A percentile compares a stretch with the other conserved stretches of the same genome.
Evolutionary conservation across 2,888 invertebrate species (phyloP).

Genomic region (Cosmia pyralina): DNA sequence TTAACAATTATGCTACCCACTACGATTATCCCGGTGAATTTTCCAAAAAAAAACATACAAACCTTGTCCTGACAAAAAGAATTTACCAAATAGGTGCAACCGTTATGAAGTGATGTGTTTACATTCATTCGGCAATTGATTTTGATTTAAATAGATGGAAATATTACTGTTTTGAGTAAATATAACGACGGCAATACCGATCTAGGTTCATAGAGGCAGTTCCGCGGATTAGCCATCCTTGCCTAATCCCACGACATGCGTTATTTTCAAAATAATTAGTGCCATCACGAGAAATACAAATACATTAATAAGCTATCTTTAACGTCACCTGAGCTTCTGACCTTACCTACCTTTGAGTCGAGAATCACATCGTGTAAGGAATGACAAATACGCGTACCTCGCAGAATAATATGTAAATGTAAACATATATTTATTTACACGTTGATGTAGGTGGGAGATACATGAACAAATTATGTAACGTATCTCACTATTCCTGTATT

Average conservation of each 20-base stretch:
- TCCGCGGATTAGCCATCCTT: background rate
- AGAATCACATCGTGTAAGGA: constrained; percentile 52
- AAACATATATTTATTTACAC: constrained; percentile 56
- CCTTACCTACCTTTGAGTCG: constrained; percentile 6
- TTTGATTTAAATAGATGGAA: background rate
- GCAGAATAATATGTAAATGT: constrained; percentile 55
- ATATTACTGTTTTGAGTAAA: background rate
- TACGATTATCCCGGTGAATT: no score
- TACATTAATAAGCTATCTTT: background rate
- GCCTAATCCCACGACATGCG: background rate
- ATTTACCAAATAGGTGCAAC: no score
- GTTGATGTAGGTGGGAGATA: constrained; percentile 19
- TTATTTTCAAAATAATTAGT: background rate
- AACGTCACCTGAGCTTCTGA: constrained; percentile 40
- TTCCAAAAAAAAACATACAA: no score
- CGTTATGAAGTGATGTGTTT: no score
- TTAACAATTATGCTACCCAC: no score
- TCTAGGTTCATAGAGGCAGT: background rate
- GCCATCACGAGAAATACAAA: background rate
- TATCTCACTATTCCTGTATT: constrained; percentile 17
- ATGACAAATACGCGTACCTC: constrained; percentile 50
- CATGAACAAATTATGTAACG: constrained; percentile 25
- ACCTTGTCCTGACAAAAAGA: no score
- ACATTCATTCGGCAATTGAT: no score
- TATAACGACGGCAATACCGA: background rate